phyloP scores from a whole-genome alignment of 2,888 invertebrate species.

The Melanophora roralis region DNA sequence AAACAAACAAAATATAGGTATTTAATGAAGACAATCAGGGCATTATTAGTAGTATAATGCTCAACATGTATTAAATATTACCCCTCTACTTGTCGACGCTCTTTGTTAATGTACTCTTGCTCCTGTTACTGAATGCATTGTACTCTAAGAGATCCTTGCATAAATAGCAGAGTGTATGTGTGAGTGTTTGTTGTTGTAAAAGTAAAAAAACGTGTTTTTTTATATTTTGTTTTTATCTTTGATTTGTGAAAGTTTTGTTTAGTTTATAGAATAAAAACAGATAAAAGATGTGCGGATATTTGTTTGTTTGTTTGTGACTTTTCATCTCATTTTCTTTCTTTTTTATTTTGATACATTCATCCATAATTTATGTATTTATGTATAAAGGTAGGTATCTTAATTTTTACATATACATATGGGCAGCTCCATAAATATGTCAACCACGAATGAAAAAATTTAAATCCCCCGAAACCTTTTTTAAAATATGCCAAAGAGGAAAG shows the following conservation, averaged over 20 bases:
- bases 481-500: too few relatives aligned
- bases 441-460: too few relatives aligned
- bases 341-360: too few relatives aligned
- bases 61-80: background rate
- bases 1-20: too few relatives aligned
- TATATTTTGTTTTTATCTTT: background rate
- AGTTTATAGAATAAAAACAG: background rate
- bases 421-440: too few relatives aligned
- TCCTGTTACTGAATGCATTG: background rate
- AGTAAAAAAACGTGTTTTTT: background rate
- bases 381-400: too few relatives aligned
- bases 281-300: background rate
- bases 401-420: too few relatives aligned
- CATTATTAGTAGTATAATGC: too few relatives aligned
- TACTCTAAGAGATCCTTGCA: background rate
- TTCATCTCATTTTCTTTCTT: background rate
- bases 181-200: background rate
- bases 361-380: too few relatives aligned
- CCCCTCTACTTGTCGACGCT: conserved; percentile 34
- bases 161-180: background rate
- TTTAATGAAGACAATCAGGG: too few relatives aligned
- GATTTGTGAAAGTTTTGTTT: conserved; percentile 1
- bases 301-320: background rate
- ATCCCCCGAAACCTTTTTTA: too few relatives aligned
- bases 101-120: conserved; percentile 16